phyloP scores from a whole-genome alignment of 2,113 vertebrate species.

The Passer domesticus region DNA sequence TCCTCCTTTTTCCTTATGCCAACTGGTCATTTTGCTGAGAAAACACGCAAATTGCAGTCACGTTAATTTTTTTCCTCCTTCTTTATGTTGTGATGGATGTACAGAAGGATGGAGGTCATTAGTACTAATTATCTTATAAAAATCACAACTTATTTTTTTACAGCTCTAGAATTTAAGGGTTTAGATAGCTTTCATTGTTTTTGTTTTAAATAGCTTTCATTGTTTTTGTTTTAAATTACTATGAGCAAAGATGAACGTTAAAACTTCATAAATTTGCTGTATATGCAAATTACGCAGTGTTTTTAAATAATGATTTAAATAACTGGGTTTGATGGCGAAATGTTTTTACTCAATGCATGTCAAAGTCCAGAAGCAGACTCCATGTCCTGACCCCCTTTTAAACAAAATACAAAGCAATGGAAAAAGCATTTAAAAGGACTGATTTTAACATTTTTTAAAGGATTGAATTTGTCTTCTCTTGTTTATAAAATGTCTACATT shows the following conservation, averaged over 20 bases:
- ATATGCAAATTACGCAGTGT: background rate
- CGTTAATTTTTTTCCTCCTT: no score
- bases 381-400: rapidly evolving
- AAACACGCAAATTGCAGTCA: no score
- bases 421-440: background rate
- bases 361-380: background rate
- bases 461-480: background rate
- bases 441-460: background rate
- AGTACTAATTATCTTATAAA: background rate
- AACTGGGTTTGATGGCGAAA: background rate
- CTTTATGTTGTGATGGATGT: background rate
- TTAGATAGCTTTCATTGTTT: background rate
- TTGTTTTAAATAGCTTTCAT: background rate
- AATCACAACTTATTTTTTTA: background rate
- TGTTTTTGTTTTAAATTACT: background rate
- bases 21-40: no score
- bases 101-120: background rate
- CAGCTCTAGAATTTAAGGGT: background rate
- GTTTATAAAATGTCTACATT: background rate
- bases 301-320: background rate
- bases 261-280: background rate
- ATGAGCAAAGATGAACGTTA: background rate
- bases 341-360: background rate
- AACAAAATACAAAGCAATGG: background rate
- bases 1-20: no score